phyloP scores from a whole-genome alignment of 2,113 vertebrate species.

The Ailurus styani region DNA sequence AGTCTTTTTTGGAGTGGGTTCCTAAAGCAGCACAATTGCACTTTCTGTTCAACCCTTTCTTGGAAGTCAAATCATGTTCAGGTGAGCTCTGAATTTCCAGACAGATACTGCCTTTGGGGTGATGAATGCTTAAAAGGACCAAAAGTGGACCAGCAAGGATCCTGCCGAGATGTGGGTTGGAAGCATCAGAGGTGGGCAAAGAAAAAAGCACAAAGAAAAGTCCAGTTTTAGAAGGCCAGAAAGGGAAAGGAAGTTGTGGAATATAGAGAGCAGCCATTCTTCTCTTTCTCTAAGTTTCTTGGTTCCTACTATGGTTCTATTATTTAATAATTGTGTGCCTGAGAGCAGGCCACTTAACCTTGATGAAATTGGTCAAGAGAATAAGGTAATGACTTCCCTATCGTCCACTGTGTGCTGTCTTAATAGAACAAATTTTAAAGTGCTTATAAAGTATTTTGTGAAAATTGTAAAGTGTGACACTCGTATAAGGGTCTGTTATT shows the following conservation, averaged over 20 bases:
- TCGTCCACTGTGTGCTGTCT: background rate
- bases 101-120: background rate
- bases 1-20: background rate
- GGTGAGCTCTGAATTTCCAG: background rate
- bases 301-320: background rate
- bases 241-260: background rate
- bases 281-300: background rate
- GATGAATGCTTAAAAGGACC: background rate
- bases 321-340: background rate
- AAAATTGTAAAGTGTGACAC: background rate
- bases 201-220: background rate
- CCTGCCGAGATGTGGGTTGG: too few species aligned
- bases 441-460: background rate
- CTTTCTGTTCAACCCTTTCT: background rate
- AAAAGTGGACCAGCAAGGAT: background rate
- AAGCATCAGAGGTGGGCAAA: background rate
- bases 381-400: background rate
- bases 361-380: background rate
- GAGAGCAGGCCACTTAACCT: background rate
- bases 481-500: background rate
- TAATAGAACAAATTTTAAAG: background rate
- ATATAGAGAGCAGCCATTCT: background rate
- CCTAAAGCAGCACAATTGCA: background rate
- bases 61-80: background rate
- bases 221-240: background rate